These are phyloP conservation scores for Gephyroberyx darwinii DNA, from an alignment of 2,797 vertebrate genomes.

Conservation along the genomic window DNA sequence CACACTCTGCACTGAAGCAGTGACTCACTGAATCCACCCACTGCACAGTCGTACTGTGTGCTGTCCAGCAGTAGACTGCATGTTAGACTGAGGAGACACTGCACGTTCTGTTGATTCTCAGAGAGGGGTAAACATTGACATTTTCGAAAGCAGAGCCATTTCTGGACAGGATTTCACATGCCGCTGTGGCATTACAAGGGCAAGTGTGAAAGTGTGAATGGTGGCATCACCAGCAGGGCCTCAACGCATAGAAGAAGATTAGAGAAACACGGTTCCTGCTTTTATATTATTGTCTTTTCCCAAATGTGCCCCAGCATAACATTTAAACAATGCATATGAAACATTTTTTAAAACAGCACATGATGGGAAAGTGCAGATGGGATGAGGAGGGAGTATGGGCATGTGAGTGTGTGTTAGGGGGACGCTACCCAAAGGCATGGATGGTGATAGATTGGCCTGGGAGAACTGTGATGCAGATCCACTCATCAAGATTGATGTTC, in stretches of 20 bases:
- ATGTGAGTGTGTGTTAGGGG: constrained; percentile 62
- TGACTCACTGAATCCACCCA: background rate
- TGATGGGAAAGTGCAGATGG: constrained; percentile 74
- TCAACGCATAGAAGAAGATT: background rate
- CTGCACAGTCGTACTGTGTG: no score
- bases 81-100: background rate
- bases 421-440: constrained; percentile 71
- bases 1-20: background rate
- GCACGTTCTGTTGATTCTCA: background rate
- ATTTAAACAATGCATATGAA: constrained; percentile 30
- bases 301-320: background rate
- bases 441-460: constrained; percentile 87
- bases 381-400: constrained; percentile 50
- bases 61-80: background rate
- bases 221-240: constrained; percentile 16
- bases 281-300: constrained; percentile 4
- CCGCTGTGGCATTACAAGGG: constrained; percentile 30
- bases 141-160: constrained; percentile 9
- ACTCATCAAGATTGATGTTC: constrained; percentile 91
- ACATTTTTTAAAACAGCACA: constrained; percentile 25
- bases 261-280: background rate
- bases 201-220: constrained; percentile 30
- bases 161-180: constrained; percentile 33
- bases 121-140: constrained; percentile 12
- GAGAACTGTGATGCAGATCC: constrained; percentile 86